phyloP scores from a whole-genome alignment of 2,113 vertebrate genomes.

The Corynorhinus townsendii region DNA sequence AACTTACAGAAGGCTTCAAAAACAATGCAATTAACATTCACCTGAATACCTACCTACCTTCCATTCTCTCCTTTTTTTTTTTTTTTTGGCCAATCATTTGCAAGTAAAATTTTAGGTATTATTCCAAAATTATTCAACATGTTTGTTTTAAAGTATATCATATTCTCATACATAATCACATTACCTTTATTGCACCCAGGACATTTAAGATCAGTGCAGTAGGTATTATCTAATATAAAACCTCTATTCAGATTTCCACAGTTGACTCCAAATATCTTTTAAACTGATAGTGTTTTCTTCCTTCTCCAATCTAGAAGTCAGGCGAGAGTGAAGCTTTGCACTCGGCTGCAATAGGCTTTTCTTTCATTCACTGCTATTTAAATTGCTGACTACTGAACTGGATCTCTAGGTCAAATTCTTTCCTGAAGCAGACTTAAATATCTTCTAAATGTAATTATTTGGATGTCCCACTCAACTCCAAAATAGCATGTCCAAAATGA shows the following conservation, averaged over 20 bases:
- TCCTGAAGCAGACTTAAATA: slow-evolving; percentile 7
- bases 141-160: neutral
- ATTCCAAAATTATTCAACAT: neutral
- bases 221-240: neutral
- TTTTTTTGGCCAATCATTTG: neutral
- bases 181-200: neutral
- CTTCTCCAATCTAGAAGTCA: neutral
- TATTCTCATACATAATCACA: neutral
- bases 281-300: neutral
- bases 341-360: neutral
- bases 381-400: neutral
- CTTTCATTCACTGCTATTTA: neutral
- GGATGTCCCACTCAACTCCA: neutral
- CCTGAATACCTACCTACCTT: neutral
- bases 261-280: neutral
- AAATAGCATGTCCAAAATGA: neutral
- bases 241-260: neutral
- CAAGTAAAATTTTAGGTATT: neutral
- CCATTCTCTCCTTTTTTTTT: neutral
- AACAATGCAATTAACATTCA: neutral
- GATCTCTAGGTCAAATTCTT: neutral
- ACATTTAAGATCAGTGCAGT: neutral
- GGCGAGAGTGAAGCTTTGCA: neutral
- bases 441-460: neutral
- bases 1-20: neutral